These are phyloP conservation scores for Marronus borbonicus DNA, from an alignment of 2,888 invertebrate species.

Conservation along the genomic window DNA sequence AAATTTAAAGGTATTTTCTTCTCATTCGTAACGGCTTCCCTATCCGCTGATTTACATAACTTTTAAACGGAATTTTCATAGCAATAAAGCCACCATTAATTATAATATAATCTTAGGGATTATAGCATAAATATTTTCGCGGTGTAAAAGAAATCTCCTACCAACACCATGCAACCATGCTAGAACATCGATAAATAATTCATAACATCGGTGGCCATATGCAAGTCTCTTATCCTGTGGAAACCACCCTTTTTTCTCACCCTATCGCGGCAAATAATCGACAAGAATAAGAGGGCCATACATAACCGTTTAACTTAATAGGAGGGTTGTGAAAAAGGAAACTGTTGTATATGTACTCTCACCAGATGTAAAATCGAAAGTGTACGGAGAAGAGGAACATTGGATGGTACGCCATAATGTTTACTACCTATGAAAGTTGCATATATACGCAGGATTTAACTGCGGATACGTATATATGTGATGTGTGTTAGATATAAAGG, in stretches of 20 bases:
- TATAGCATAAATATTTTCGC: constrained; percentile 13
- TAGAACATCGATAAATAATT: constrained; percentile 50
- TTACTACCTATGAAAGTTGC: constrained; percentile 8
- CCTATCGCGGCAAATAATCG: constrained; percentile 46
- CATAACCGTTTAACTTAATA: constrained; percentile 53
- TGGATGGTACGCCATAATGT: constrained; percentile 42
- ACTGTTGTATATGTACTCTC: constrained; percentile 18
- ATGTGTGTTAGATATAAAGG: background rate
- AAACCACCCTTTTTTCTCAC: constrained; percentile 52
- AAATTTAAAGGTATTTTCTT: too few species aligned
- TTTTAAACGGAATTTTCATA: constrained; percentile 11
- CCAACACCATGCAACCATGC: background rate
- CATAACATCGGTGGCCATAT: constrained; percentile 50
- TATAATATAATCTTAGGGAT: constrained; percentile 1
- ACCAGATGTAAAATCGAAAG: constrained; percentile 19
- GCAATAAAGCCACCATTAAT: constrained; percentile 9
- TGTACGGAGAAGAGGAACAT: background rate
- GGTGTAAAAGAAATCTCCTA: background rate
- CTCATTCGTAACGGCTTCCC: background rate
- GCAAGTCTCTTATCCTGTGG: constrained; percentile 29
- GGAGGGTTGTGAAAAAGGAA: constrained; percentile 37
- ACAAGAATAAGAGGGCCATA: constrained; percentile 49
- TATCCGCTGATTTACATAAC: constrained; percentile 10
- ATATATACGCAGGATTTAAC: background rate
- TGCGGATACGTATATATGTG: too few species aligned